These are phyloP conservation scores for Thryonomys swinderianus DNA, from an alignment of 2,113 vertebrate genomes.

Conservation along the genomic window DNA sequence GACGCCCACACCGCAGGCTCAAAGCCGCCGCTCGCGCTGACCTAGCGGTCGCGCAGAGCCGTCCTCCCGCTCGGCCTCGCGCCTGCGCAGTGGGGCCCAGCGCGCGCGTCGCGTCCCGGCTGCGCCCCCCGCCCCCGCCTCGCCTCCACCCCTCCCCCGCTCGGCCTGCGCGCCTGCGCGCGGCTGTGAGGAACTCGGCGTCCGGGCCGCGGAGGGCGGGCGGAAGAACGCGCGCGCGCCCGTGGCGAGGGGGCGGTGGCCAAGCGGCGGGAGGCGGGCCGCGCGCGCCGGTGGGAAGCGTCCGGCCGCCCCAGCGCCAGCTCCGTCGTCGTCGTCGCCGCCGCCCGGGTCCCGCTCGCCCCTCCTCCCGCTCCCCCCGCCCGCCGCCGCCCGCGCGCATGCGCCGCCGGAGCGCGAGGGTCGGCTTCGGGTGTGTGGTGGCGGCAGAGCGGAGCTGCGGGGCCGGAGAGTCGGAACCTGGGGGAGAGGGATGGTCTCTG, in stretches of 20 bases:
- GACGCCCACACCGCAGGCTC: fast-evolving
- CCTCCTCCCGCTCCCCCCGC: constrained; percentile 82
- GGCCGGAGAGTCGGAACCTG: constrained; percentile 85
- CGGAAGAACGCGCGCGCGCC: constrained; percentile 65
- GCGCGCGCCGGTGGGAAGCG: constrained; percentile 87
- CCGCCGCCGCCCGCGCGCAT: constrained; percentile 79
- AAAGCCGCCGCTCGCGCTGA: background rate
- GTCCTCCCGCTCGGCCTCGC: background rate
- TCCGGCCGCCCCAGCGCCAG: constrained; percentile 74
- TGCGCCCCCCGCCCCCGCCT: background rate
- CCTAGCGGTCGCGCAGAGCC: no score
- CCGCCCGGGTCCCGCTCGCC: constrained; percentile 68
- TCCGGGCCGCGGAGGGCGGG: background rate
- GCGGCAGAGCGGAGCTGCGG: constrained; percentile 82
- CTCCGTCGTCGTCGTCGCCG: constrained; percentile 72
- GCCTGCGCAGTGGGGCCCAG: background rate
- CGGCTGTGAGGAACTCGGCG: constrained; percentile 52
- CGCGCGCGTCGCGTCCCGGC: constrained; percentile 45
- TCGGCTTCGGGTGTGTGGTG: constrained; percentile 83
- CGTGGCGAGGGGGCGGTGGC: constrained; percentile 50
- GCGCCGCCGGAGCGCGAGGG: constrained; percentile 81
- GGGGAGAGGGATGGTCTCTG: constrained; percentile 89
- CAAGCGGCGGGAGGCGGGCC: constrained; percentile 67
- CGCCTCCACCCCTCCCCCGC: background rate
- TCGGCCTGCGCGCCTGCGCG: constrained; percentile 56